These are phyloP conservation scores for Poecilobothrus nobilitatus DNA, from an alignment of 2,888 invertebrate genomes.

Conservation along the genomic window DNA sequence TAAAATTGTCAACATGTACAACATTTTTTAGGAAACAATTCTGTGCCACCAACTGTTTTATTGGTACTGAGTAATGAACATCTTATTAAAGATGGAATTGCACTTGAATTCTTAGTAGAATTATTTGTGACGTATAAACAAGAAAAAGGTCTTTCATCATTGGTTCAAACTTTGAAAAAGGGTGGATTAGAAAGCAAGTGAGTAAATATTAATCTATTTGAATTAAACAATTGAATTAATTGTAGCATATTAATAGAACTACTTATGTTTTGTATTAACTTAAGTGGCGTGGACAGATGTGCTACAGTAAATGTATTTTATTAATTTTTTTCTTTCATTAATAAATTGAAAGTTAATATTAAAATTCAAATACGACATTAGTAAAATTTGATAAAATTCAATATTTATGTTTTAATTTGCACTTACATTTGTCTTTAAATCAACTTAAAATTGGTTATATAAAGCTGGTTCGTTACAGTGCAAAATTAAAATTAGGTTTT, in stretches of 20 bases:
- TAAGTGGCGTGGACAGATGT: neutral
- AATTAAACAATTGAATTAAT: neutral
- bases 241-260: neutral
- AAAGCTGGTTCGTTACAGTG: too few species aligned
- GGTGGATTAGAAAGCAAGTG: conserved; percentile 69
- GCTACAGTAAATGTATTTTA: neutral
- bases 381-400: too few species aligned
- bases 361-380: too few species aligned
- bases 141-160: conserved; percentile 77
- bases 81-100: conserved; percentile 86
- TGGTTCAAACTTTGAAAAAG: conserved; percentile 78
- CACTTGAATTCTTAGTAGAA: conserved; percentile 88
- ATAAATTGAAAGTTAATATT: too few species aligned
- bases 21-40: conserved; percentile 59
- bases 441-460: too few species aligned
- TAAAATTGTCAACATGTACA: conserved; percentile 15
- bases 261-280: neutral
- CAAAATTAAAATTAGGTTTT: too few species aligned
- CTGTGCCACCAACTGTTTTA: conserved; percentile 82
- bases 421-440: too few species aligned
- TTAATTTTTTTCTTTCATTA: too few species aligned
- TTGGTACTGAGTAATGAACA: conserved; percentile 86
- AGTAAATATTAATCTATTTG: conserved; percentile 22
- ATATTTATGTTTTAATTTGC: too few species aligned
- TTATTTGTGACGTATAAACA: conserved; percentile 85